These are phyloP conservation scores for Ectropis grisescens DNA, from an alignment of 1,140 invertebrate genomes.

Conservation along the genomic window DNA sequence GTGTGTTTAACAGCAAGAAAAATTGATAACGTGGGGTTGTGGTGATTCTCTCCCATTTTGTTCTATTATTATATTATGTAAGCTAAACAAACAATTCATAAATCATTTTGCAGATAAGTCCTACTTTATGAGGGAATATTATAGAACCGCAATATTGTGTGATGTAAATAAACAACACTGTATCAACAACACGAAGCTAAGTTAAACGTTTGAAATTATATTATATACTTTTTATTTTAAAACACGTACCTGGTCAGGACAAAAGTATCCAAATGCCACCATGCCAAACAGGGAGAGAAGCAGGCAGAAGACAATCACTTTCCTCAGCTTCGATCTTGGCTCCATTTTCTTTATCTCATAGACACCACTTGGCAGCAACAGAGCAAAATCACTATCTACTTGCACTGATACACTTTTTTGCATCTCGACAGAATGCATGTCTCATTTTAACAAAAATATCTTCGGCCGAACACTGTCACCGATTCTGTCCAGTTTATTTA, in stretches of 20 bases:
- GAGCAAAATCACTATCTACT: conserved; percentile 82
- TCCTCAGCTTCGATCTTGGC: conserved; percentile 79
- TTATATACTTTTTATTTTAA: too few relatives aligned
- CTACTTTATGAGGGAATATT: too few relatives aligned
- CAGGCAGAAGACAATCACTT: conserved; percentile 83
- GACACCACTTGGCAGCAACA: conserved; percentile 76
- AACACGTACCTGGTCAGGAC: conserved; percentile 86
- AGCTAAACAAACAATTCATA: too few relatives aligned
- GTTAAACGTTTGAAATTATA: too few relatives aligned
- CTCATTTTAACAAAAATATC: conserved; percentile 64
- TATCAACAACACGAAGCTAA: too few relatives aligned
- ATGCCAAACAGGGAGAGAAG: conserved; percentile 84
- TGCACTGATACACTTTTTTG: conserved; percentile 82
- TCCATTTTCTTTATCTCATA: conserved; percentile 86
- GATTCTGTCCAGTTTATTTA: conserved; percentile 23
- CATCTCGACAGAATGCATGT: conserved; percentile 72
- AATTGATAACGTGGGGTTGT: too few relatives aligned
- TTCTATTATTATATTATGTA: too few relatives aligned
- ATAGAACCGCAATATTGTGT: too few relatives aligned
- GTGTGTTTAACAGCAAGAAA: too few relatives aligned
- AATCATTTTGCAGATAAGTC: too few relatives aligned
- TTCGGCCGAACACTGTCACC: conserved; percentile 31
- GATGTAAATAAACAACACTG: too few relatives aligned
- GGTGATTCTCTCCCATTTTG: too few relatives aligned
- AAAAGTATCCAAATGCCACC: conserved; percentile 89